Base-by-base conservation (phyloP, 2,888 invertebrate species). In the Cryptus armator region DNA sequence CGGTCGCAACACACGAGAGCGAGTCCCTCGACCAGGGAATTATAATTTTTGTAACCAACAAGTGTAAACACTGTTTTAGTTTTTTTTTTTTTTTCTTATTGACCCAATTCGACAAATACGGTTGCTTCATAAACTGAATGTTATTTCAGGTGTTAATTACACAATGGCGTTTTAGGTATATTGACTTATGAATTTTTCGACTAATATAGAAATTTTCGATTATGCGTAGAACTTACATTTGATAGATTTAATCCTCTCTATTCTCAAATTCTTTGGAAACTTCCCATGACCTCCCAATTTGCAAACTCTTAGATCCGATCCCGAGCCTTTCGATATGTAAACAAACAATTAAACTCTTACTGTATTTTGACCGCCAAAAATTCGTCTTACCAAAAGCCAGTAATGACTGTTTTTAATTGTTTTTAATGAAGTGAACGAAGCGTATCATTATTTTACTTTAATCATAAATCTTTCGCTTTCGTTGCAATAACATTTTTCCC, bases 41-140 rank as follows among this genome's bases (percentile, higher is more conserved):
- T 32, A 62, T 29, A 62, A 14, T 62, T 29, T 62, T 62, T 29
- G n/a, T 62, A 12, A 62, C 32, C 14, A n/a, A 62, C 62, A 12
- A 62, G n/a, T 62, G 32, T 48, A 12, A 48, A 48, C 12, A 12
- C 59, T 29, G 59, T 29, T 10, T 24, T 6, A 9, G n/a, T 12
- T 59, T 24, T 59, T 59, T n/a, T 59, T 24, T 59, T 59, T n/a
- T 12, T 24, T 59, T 59, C 12, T 2, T 24, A 59, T 29, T 24
- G 29, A 24, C 29, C 29, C 59, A 59, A 12, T 29, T 59, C 59
- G 29, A 5, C 59, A 14, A 12, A 59, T 29, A 59, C 24, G 14
- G 59, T 4, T 5, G 19, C 29, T 29, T 16, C 24, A 29, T 12
- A 24, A 29, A n/a, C 24, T 59, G 4, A 2, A 29, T 59, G 29